Evolutionary conservation across 2,888 invertebrate genomes (phyloP).

Genomic region (Aricia artaxerxes): DNA sequence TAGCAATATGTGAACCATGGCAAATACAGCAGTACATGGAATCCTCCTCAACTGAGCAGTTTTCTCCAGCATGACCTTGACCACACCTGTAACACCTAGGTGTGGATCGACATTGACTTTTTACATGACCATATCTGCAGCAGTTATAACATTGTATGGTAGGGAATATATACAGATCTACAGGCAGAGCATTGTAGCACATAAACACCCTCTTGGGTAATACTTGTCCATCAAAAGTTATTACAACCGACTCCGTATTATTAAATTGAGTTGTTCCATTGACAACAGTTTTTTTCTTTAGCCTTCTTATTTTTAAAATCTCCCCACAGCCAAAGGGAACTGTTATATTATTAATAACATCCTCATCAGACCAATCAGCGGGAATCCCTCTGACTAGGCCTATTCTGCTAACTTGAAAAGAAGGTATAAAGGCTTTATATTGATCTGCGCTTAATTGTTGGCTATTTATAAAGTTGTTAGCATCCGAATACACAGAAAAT

Average conservation of each 20-base stretch:
- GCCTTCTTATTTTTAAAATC: not conserved
- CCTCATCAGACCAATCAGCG: not conserved
- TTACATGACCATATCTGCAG: constrained; percentile 37
- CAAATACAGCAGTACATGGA: constrained; percentile 31
- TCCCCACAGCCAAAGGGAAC: not conserved
- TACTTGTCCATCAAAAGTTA: not conserved
- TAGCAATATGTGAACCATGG: constrained; percentile 32
- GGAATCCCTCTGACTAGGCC: not conserved
- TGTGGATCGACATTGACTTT: constrained; percentile 33
- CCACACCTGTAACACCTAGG: constrained; percentile 36
- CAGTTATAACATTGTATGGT: constrained; percentile 38
- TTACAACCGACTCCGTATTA: not conserved
- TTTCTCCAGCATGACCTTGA: constrained; percentile 33
- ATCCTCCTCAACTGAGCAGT: constrained; percentile 32
- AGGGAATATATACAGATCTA: constrained; percentile 38
- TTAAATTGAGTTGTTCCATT: not conserved
- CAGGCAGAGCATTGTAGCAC: constrained; percentile 15
- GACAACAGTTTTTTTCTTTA: not conserved
- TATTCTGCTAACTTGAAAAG: not conserved
- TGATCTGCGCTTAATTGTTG: not conserved
- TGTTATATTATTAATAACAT: not conserved
- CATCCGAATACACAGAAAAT: not conserved
- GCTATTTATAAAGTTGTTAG: not conserved
- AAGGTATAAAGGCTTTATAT: not conserved
- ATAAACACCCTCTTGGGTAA: not conserved